Base-by-base conservation (phyloP, 1,140 invertebrate genomes). In the Platyscapa corneri region DNA sequence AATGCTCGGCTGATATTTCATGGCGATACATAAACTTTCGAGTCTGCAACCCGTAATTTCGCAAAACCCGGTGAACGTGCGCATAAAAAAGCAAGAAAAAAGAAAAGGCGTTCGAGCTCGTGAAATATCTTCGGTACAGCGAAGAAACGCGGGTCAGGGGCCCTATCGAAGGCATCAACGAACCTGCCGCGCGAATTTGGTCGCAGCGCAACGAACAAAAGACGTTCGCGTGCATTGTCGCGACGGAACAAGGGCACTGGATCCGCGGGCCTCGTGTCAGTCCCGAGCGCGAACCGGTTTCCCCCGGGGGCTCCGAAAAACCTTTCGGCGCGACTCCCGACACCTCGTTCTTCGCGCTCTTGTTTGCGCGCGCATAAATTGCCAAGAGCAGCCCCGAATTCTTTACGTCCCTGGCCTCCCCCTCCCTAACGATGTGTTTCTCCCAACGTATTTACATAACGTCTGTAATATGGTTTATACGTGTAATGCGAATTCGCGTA, bases 281-380 rank as follows among this genome's bases (percentile, higher is more conserved):
- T 16, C 37, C 27, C 70, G 39, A 18, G 37, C 23, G 34, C 30
- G n/a, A 81, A 86, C 77, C 60, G 72, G 80, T 76, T 77, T 37
- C 27, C 23, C 37, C 56, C 56, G 12, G 53, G 18, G 18, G 12
- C 6, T 10, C 18, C 53, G 2, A 27, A 53, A 53, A 53, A 60
- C 56, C 23, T 27, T 27, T 27, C 5, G 56, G 23, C 56, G 56
- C 56, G 18, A 27, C 37, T 39, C 56, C 27, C 76, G 75, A 67
- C 83, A 84, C 76, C 83, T 79, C 39, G 39, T 84, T 49, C 27
- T 10, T 30, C 76, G 23, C 82, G 82, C 49, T 64, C 82, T 78
- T 49, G 10, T 70, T 60, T 80, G 86, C 86, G 46, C 79, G 70
- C 83, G 67, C n/a, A 60, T 60, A 60, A 60, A 60, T 60, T 60